Evolutionary conservation across 2,113 vertebrate species (phyloP), one percentile per base, ranked within the genome.

Genomic region (Ifrita kowaldi): DNA sequence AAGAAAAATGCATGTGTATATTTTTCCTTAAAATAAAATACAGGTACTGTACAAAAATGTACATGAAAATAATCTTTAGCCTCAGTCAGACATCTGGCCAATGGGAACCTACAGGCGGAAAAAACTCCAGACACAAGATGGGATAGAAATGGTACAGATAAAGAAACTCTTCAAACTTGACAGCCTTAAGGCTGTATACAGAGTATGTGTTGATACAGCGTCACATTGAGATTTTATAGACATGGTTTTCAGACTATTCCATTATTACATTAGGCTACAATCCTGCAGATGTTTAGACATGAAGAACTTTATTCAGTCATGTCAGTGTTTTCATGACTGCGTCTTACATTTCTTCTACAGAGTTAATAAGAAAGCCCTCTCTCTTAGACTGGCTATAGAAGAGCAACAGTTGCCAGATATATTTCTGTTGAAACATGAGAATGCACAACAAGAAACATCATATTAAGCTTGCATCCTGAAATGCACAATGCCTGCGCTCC

Each of bases 121-220:
- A 71, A 76, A 85, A 28, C 46, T 73, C 35, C 78, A 80, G 55
- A 80, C 63, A 69, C 30, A 91, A 89, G 62, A 87, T 50, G 41
- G 77, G 70, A 76, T 2, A 87, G 84, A 94, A 95, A 87, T 70
- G 44, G 27, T 42, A 79, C 46, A 93, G 91, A 87, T 85, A 84
- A 91, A 96, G 93, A 79, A 94, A 63, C 67, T 90, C 84, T 96
- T 91, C 57, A 87, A 91, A 53, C 27, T 20, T 73, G 55, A 55
- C 75, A 80, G 71, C 46, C 53, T 71, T 55, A 83, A 71, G 71
- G 35, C 46, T 90, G 33, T 39, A 42, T 35, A n/a, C 73, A 80
- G 65, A 91, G 7, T 44, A 70, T 62, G 24, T 80, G 59, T 87
- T 91, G 78, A 71, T 57, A 41, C 20, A 79, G 57, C 69, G 41